Evolutionary conservation across 2,888 invertebrate species (phyloP), one percentile per base, ranked within the genome.

Genomic region (Hipparchia sbordonii): DNA sequence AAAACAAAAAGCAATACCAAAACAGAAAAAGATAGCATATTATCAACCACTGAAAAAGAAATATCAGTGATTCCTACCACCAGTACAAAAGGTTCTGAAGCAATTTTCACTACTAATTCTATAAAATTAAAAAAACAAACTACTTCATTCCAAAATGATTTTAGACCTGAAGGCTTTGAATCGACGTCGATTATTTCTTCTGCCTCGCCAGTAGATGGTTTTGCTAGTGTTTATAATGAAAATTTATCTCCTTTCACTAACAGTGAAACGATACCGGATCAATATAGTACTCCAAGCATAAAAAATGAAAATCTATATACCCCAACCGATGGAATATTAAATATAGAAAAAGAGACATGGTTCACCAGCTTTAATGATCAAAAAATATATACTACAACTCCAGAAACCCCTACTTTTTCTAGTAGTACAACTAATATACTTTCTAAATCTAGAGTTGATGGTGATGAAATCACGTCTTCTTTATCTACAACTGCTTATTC

Each of bases 301-400:
- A 52, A 63, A 33, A 63, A 51, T 63, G 33, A 1, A 23, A 13
- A 51, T 13, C 4, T 62, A 1, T 62, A 62, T 51, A 63, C 48
- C 13, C 8, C 9, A 63, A 51, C 10, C 33, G 52, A 51, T 65
- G 51, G 52, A 6, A 51, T 51, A 33, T 13, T 33, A 10, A 52
- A 33, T 33, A 54, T 23, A 61, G 54, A 61, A 23, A 60, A 5
- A n/a, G 60, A 46, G 10, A 23, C 12, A 23, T 12, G 45, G 0
- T 13, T 46, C 13, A 48, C 62, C 6, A 48, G 23, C 23, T 9
- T 63, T 48, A 6, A 65, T 65, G 33, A 6, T 7, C 13, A n/a
- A 8, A 9, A 52, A 12, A 23, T 67, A 12, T 54, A 45, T 67
- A 67, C 67, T 7, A 66, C 67, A 48, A 46, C 13, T 33, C 54